Evolutionary conservation across 2,888 invertebrate species (phyloP).

Genomic region (Drosophila monieri): DNA sequence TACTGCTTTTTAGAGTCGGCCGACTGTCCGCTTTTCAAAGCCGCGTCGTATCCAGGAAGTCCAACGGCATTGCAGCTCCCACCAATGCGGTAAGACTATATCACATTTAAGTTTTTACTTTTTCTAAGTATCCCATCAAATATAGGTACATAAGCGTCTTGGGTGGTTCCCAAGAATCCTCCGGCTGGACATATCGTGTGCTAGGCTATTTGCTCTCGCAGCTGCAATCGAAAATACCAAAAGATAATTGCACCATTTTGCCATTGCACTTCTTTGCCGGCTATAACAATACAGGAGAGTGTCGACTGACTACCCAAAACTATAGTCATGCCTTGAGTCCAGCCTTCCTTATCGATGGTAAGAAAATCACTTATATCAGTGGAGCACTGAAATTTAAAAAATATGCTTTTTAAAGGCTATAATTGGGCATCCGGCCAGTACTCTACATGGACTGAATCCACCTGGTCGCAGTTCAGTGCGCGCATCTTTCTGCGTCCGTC

Average conservation of each 20-base stretch:
- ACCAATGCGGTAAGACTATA: slow-evolving; percentile 71
- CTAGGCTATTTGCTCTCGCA: slow-evolving; percentile 81
- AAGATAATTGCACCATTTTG: slow-evolving; percentile 84
- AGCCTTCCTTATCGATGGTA: slow-evolving; percentile 90
- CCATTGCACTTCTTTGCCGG: slow-evolving; percentile 88
- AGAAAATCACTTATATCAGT: neutral
- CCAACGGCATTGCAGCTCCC: slow-evolving; percentile 79
- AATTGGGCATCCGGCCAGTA: slow-evolving; percentile 90
- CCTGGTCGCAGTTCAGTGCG: slow-evolving; percentile 90
- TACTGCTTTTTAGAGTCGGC: slow-evolving; percentile 90
- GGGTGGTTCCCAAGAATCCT: slow-evolving; percentile 80
- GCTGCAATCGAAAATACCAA: slow-evolving; percentile 64
- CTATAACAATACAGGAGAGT: slow-evolving; percentile 88
- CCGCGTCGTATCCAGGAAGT: slow-evolving; percentile 86
- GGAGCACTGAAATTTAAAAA: neutral
- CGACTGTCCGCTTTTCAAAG: slow-evolving; percentile 88
- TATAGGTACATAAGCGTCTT: slow-evolving; percentile 83
- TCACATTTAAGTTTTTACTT: neutral
- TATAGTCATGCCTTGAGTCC: slow-evolving; percentile 91
- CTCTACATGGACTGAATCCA: slow-evolving; percentile 95
- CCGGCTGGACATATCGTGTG: slow-evolving; percentile 82
- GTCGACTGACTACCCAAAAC: slow-evolving; percentile 90
- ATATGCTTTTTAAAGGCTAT: slow-evolving; percentile 86
- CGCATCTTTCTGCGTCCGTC: slow-evolving; percentile 91
- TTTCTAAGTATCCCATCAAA: neutral